Evolutionary conservation across 2,888 invertebrate genomes (phyloP), one percentile per base, ranked within the genome.

Genomic region (Caenorhabditis sp.): DNA sequence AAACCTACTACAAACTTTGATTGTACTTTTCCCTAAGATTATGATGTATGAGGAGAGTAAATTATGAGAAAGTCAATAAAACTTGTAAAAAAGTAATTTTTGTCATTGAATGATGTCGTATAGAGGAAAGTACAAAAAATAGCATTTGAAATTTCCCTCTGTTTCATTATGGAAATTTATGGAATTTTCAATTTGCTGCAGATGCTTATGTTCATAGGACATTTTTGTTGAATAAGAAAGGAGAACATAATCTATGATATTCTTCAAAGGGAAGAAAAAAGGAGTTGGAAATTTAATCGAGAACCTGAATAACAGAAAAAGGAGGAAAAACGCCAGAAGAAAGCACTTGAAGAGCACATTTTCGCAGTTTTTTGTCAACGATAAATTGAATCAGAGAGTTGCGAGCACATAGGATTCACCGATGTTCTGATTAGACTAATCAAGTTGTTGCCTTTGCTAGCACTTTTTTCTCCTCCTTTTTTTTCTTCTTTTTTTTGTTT

Each of bases 381-480:
- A 71, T 67, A 71, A 72, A 72, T 72, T 65, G 67, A 72, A 72
- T 72, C 67, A 72, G 64, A 72, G 63, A 60, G 63, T 64, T 72
- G 66, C 64, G 63, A 60, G 61, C 63, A 63, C 31, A 57, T 50
- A 50, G 62, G 50, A 61, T 67, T 67, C 72, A 72, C 72, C 72
- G 67, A 71, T 71, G 67, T 73, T 68, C 68, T 73, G 73, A 73
- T 73, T 73, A 73, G 60, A 73, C 68, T 73, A 73, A 73, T 73
- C 73, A 68, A 73, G 68, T 73, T 68, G 64, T 63, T 67, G 63
- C 60, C 70, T 43, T 53, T 25, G 10, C 54, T 38, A 52, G 61
- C 61, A 65, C 59, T 49, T 31, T 58, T 57, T 59, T n/a, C 49
- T n/a, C n/a, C 38, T 23, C 57, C 54, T 50, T 27, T 56, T 43